A percentile compares a stretch with the other conserved stretches of the same genome.
These are phyloP conservation scores for Chorisops tibialis DNA, from an alignment of 2,888 invertebrate species.

Conservation along the genomic window DNA sequence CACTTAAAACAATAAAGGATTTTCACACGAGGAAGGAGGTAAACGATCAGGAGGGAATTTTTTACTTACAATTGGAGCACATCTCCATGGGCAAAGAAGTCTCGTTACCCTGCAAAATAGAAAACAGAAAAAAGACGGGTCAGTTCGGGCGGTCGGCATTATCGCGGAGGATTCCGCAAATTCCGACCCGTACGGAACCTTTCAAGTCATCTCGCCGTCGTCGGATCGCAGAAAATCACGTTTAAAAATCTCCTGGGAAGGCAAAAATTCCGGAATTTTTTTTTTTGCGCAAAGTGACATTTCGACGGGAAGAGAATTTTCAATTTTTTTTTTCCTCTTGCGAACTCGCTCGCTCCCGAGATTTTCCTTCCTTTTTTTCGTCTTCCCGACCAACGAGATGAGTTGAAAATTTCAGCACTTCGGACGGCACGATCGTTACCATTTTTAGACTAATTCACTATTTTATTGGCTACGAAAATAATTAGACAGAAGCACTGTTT, in stretches of 20 bases:
- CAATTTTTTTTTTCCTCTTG: not conserved
- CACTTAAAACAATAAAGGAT: not conserved
- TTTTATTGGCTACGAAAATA: conserved; percentile 22
- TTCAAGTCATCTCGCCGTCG: too few relatives aligned
- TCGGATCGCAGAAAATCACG: too few relatives aligned
- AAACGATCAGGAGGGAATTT: not conserved
- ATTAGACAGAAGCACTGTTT: conserved; percentile 22
- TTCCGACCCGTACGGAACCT: too few relatives aligned
- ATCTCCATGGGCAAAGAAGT: conserved; percentile 78
- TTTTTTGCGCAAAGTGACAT: not conserved
- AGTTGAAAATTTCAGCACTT: conserved; percentile 7
- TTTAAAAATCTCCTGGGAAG: not conserved
- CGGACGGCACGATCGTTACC: conserved; percentile 6
- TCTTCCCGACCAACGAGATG: not conserved
- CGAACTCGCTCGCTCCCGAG: not conserved
- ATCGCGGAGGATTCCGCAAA: not conserved
- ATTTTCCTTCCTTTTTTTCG: not conserved
- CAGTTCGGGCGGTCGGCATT: conserved; percentile 15
- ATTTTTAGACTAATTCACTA: conserved; percentile 28
- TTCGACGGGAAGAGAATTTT: not conserved
- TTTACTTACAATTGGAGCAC: conserved; percentile 72
- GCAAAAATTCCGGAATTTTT: not conserved
- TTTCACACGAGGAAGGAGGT: not conserved
- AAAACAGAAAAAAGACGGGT: conserved; percentile 31
- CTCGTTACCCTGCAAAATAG: conserved; percentile 73